These are phyloP conservation scores for Pocillopora meandrina DNA, from an alignment of 92 coral and sea anemone species.

Conservation along the genomic window DNA sequence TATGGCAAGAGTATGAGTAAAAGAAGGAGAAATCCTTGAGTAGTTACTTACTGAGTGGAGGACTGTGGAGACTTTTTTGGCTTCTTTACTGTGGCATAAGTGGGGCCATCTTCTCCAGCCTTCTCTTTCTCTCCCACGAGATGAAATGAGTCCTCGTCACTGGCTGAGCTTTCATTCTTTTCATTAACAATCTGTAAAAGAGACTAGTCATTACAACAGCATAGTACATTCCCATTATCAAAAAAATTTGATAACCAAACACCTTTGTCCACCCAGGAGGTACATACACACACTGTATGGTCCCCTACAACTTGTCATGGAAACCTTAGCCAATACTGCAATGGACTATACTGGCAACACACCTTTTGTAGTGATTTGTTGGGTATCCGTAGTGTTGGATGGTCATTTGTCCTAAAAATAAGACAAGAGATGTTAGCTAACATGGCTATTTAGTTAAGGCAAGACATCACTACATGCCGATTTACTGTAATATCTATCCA, in stretches of 20 bases:
- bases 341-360: not conserved
- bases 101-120: conserved; percentile 48
- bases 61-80: conserved; percentile 41
- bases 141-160: conserved; percentile 58
- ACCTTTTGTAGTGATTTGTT: conserved; percentile 26
- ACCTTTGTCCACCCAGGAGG: not conserved
- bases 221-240: not conserved
- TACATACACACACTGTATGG: too few species aligned
- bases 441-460: too few species aligned
- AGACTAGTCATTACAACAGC: not conserved
- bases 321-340: not conserved
- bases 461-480: too few species aligned
- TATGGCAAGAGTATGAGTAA: too few species aligned
- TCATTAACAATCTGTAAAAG: conserved; percentile 52
- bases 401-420: conserved; percentile 1
- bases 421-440: not conserved
- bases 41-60: conserved; percentile 16
- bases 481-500: too few species aligned
- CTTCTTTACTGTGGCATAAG: conserved; percentile 72
- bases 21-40: not conserved
- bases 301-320: too few species aligned
- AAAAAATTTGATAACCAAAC: not conserved
- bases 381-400: not conserved
- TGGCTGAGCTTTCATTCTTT: conserved; percentile 72
- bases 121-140: conserved; percentile 9